A percentile compares a stretch with the other conserved stretches of the same genome.
Conservation (phyloP, 2,888 invertebrate species). For the Drosophila paracracens region DNA sequence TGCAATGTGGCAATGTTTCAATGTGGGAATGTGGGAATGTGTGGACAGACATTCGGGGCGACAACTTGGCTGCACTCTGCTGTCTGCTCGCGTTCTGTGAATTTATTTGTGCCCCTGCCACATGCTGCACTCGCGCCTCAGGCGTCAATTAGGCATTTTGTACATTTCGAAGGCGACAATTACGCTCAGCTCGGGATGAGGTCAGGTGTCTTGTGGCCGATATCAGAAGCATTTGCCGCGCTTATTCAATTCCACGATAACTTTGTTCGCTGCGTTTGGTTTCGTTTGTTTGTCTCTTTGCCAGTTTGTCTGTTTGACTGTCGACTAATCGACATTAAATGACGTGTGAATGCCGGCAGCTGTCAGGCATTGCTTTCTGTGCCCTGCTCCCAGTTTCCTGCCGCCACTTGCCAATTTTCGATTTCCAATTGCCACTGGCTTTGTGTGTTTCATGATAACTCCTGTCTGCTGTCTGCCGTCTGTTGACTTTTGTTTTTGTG, state of each 20-base stretch:
- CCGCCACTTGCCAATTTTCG: conserved; percentile 40
- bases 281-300: not conserved
- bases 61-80: conserved; percentile 18
- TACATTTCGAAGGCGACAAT: conserved; percentile 69
- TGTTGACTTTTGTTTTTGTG: conserved; percentile 55
- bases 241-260: conserved; percentile 60
- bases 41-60: not conserved
- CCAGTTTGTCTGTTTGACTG: conserved; percentile 34
- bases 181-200: conserved; percentile 32
- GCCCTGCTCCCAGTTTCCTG: conserved; percentile 22
- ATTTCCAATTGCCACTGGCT: conserved; percentile 62
- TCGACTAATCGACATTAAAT: conserved; percentile 85
- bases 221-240: conserved; percentile 41
- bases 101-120: conserved; percentile 7
- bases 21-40: not conserved
- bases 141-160: conserved; percentile 83
- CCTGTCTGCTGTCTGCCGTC: conserved; percentile 44
- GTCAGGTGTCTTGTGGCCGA: conserved; percentile 39
- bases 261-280: conserved; percentile 41
- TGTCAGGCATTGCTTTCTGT: conserved; percentile 68
- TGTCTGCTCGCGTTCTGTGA: conserved; percentile 1
- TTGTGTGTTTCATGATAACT: conserved; percentile 34
- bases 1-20: not conserved
- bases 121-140: conserved; percentile 28
- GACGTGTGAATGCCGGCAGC: conserved; percentile 84